Conservation (phyloP, 2,797 vertebrate species). For the Bradypodion ventrale region DNA sequence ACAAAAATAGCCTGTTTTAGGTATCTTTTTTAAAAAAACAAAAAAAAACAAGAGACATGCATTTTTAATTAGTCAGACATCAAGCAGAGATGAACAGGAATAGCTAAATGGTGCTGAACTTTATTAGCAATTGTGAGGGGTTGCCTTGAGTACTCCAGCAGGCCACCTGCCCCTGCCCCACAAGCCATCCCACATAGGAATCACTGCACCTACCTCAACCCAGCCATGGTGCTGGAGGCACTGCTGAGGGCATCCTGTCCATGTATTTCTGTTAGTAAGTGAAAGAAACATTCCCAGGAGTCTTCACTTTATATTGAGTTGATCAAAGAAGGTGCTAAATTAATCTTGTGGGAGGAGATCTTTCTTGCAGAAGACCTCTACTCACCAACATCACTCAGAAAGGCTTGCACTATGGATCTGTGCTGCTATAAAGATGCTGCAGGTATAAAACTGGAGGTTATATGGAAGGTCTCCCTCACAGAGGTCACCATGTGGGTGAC, state of each 20-base stretch:
- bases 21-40: background rate
- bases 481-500: background rate
- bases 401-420: too few relatives aligned
- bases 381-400: background rate
- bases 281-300: background rate
- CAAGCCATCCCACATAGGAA: too few relatives aligned
- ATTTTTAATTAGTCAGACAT: background rate
- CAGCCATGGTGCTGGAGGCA: too few relatives aligned
- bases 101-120: background rate
- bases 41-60: background rate
- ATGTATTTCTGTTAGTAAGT: background rate
- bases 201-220: too few relatives aligned
- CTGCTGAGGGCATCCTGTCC: background rate
- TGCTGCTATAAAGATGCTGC: background rate
- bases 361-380: background rate
- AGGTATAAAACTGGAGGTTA: background rate
- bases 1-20: background rate
- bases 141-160: too few relatives aligned
- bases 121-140: background rate
- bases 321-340: background rate
- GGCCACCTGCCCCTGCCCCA: too few relatives aligned
- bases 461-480: background rate
- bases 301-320: background rate
- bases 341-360: background rate
- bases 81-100: background rate